Percentiles rank a stretch among this genome's conserved stretches.
Conservation (phyloP, 2,888 invertebrate species). For the Melipona bicolor region DNA sequence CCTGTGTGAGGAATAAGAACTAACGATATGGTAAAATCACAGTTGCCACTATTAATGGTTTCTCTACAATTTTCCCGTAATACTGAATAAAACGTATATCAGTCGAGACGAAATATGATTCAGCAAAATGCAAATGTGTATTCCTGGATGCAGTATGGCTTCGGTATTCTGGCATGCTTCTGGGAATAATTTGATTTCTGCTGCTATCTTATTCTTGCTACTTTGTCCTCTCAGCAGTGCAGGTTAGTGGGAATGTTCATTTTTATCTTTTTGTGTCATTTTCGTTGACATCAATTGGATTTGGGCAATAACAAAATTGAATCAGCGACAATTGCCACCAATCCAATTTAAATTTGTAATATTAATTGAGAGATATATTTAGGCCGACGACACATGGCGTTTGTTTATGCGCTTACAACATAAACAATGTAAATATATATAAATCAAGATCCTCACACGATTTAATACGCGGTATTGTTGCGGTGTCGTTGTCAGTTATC, state of each 20-base stretch:
- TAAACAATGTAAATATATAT: neutral
- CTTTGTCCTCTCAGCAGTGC: constrained; percentile 91
- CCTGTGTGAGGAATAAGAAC: constrained; percentile 87
- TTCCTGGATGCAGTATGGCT: constrained; percentile 92
- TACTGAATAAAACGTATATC: neutral
- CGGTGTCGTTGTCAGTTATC: neutral
- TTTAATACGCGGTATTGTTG: neutral
- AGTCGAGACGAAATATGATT: neutral
- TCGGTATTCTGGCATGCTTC: constrained; percentile 93
- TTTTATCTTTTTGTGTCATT: neutral
- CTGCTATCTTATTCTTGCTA: constrained; percentile 89
- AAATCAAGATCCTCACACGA: neutral
- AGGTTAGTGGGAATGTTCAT: constrained; percentile 86
- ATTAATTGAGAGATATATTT: neutral
- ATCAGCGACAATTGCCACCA: neutral
- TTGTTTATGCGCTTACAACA: neutral
- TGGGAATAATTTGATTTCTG: constrained; percentile 91
- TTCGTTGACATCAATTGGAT: no score
- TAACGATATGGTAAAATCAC: constrained; percentile 90
- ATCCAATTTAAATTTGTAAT: neutral
- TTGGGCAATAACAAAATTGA: neutral
- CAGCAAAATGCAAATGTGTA: constrained; percentile 60
- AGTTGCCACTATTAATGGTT: neutral
- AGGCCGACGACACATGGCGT: neutral
- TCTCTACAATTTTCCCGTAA: neutral